A percentile compares a stretch with the other conserved stretches of the same genome.
Conservation (phyloP, 2,797 vertebrate genomes). For the Amazona finschi region DNA sequence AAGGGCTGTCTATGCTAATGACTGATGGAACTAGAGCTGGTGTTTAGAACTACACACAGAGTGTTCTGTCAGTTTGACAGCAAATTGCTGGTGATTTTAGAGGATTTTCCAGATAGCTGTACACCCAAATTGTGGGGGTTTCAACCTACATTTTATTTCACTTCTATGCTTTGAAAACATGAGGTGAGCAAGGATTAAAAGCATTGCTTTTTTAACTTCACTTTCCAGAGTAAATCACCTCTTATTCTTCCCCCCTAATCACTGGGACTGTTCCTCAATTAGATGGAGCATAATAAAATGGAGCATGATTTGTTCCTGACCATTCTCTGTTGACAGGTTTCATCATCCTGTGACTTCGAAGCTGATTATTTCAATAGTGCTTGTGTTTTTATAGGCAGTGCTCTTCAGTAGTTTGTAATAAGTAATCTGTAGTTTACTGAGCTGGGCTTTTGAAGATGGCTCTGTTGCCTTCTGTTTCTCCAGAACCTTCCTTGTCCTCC, state of each 20-base stretch:
- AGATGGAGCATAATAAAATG: not conserved
- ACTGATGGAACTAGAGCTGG: not conserved
- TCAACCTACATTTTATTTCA: not conserved
- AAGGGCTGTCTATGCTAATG: not conserved
- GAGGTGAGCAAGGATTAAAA: not conserved
- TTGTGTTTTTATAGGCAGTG: not conserved
- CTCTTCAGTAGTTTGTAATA: not conserved
- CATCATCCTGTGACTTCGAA: not conserved
- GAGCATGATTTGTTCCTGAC: not conserved
- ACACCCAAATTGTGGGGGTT: not conserved
- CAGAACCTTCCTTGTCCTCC: not conserved
- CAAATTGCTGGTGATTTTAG: not conserved
- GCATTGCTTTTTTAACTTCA: not conserved
- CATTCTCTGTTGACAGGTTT: not conserved
- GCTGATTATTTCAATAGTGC: not conserved
- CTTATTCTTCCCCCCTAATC: not conserved
- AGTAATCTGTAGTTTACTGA: not conserved
- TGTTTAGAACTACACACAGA: not conserved
- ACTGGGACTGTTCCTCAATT: not conserved
- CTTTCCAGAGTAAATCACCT: not conserved
- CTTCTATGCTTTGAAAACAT: not conserved
- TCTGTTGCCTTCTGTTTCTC: not conserved
- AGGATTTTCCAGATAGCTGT: not conserved
- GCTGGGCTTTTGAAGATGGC: not conserved
- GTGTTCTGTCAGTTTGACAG: not conserved